These are phyloP conservation scores for Euzophera pinguis DNA, from an alignment of 2,888 invertebrate species.

Conservation along the genomic window DNA sequence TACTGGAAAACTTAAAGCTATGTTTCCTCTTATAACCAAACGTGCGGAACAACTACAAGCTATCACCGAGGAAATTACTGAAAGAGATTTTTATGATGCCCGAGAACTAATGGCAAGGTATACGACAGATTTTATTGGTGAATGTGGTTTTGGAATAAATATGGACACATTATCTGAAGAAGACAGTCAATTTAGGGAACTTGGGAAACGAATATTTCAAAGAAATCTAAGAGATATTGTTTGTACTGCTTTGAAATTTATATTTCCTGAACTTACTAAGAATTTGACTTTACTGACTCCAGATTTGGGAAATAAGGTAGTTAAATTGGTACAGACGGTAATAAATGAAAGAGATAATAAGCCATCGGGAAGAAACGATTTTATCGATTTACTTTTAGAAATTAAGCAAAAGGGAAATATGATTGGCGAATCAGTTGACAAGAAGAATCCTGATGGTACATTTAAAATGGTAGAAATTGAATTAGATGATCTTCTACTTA, in stretches of 20 bases:
- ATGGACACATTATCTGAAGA: constrained; percentile 57
- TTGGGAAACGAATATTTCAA: constrained; percentile 60
- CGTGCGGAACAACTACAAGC: constrained; percentile 57
- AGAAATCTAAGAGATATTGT: constrained; percentile 47
- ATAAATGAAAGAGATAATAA: constrained; percentile 51
- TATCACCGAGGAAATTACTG: constrained; percentile 44
- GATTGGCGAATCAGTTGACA: constrained; percentile 56
- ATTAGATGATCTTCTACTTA: constrained; percentile 51
- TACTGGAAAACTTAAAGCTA: constrained; percentile 60
- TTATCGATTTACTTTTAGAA: constrained; percentile 62
- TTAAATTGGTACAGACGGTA: constrained; percentile 45
- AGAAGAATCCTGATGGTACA: constrained; percentile 47
- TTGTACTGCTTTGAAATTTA: constrained; percentile 42
- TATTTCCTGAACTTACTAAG: constrained; percentile 59
- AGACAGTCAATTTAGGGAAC: constrained; percentile 57
- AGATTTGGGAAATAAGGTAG: constrained; percentile 49
- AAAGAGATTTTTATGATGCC: constrained; percentile 50
- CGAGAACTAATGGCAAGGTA: constrained; percentile 68
- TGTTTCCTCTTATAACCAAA: constrained; percentile 65
- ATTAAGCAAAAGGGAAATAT: constrained; percentile 57
- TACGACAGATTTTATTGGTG: constrained; percentile 67
- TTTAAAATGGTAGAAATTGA: constrained; percentile 52
- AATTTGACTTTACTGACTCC: constrained; percentile 46
- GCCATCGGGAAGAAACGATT: constrained; percentile 61
- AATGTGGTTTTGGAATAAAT: constrained; percentile 64